These are phyloP conservation scores for Poeciliopsis presidionis DNA, from an alignment of 2,797 vertebrate species.

Conservation along the genomic window DNA sequence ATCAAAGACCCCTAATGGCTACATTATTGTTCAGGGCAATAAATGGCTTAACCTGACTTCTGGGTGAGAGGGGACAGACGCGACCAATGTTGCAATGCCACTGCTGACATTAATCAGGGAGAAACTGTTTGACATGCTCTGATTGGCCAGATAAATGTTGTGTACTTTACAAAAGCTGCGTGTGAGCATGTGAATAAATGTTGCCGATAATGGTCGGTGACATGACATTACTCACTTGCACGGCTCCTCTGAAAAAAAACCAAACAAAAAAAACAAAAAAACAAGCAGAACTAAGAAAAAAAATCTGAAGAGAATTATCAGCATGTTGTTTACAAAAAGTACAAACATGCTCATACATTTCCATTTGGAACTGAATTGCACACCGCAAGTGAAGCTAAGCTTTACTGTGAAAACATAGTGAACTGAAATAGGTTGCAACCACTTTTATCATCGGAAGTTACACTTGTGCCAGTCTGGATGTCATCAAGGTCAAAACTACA, in stretches of 20 bases:
- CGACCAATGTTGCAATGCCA: slow-evolving; percentile 66
- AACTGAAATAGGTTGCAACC: slow-evolving; percentile 14
- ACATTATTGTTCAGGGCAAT: slow-evolving; percentile 74
- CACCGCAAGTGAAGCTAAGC: neutral
- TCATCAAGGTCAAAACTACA: slow-evolving; percentile 32
- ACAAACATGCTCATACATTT: neutral
- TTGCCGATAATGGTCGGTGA: slow-evolving; percentile 38
- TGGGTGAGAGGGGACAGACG: slow-evolving; percentile 66
- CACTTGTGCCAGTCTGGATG: neutral
- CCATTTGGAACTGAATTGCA: neutral
- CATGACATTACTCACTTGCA: slow-evolving; percentile 46
- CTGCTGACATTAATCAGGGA: slow-evolving; percentile 72
- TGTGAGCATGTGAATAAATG: slow-evolving; percentile 43
- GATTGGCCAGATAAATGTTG: slow-evolving; percentile 63
- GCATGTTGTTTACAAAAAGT: neutral
- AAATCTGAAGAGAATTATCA: neutral
- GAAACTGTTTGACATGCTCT: slow-evolving; percentile 62
- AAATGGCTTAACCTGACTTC: slow-evolving; percentile 74
- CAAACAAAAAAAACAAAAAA: neutral
- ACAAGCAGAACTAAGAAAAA: slow-evolving; percentile 6
- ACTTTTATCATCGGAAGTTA: slow-evolving; percentile 1
- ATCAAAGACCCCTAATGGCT: slow-evolving; percentile 80
- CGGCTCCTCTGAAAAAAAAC: neutral
- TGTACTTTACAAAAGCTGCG: slow-evolving; percentile 39
- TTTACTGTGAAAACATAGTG: neutral